These are phyloP conservation scores for Rhagologus leucostigma DNA, from an alignment of 2,113 vertebrate genomes.

Conservation along the genomic window DNA sequence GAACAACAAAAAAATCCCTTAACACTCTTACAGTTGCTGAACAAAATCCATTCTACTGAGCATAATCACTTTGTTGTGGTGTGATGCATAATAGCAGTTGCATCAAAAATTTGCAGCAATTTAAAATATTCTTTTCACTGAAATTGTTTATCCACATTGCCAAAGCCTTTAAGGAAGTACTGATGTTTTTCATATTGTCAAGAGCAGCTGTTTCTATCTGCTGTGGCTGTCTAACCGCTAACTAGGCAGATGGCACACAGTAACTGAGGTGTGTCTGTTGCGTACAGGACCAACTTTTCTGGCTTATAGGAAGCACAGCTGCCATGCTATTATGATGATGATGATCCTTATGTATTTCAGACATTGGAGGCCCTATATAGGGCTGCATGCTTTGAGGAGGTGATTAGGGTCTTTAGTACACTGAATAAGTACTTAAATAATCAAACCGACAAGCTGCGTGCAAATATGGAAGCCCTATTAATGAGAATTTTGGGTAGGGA, in stretches of 20 bases:
- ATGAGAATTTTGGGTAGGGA: constrained; percentile 66
- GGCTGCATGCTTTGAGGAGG: constrained; percentile 62
- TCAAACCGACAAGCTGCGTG: constrained; percentile 69
- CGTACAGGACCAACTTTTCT: constrained; percentile 62
- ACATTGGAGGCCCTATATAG: constrained; percentile 56
- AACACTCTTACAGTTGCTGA: constrained; percentile 64
- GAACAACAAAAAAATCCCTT: neutral
- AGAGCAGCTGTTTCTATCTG: constrained; percentile 75
- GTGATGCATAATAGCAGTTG: constrained; percentile 73
- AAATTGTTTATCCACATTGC: constrained; percentile 73
- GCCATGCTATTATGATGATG: constrained; percentile 48
- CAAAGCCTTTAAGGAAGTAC: constrained; percentile 71
- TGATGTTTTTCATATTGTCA: constrained; percentile 71
- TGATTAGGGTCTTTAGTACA: constrained; percentile 61
- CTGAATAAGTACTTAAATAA: constrained; percentile 70
- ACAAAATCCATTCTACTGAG: constrained; percentile 71
- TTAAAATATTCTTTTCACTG: constrained; percentile 78
- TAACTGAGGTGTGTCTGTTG: constrained; percentile 72
- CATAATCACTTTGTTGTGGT: constrained; percentile 74
- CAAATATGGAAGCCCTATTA: constrained; percentile 69
- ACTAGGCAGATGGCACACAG: constrained; percentile 75
- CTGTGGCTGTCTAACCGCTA: constrained; percentile 45
- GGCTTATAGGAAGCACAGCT: constrained; percentile 71
- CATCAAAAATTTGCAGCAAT: constrained; percentile 75
- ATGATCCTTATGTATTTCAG: constrained; percentile 63